Evolutionary conservation across 2,113 vertebrate genomes (phyloP).

Genomic region (Butorides virescens): DNA sequence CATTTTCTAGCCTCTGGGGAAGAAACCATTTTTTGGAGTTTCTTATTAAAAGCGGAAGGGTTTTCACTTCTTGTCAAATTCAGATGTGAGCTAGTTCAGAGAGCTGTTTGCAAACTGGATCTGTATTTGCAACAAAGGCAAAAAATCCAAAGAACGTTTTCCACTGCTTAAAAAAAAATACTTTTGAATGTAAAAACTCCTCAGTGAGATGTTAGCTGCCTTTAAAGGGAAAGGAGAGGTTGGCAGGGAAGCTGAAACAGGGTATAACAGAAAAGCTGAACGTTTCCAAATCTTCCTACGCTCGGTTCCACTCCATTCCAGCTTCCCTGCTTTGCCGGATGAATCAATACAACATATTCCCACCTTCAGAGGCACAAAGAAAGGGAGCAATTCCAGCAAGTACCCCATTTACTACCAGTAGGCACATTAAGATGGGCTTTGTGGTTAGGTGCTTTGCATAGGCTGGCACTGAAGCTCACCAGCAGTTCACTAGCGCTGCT

Average conservation of each 20-base stretch:
- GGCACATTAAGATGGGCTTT: not conserved
- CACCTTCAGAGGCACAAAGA: not conserved
- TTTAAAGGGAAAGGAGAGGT: not conserved
- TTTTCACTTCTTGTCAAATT: conserved; percentile 14
- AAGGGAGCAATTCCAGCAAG: not conserved
- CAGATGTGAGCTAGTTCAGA: not conserved
- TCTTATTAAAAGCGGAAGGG: not conserved
- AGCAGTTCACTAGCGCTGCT: not conserved
- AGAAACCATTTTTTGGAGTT: not conserved
- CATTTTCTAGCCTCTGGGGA: not conserved
- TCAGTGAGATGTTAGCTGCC: not conserved
- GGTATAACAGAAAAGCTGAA: not conserved
- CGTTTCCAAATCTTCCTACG: not conserved
- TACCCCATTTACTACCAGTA: not conserved
- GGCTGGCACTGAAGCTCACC: not conserved
- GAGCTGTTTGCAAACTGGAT: not conserved
- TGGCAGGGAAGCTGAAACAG: not conserved
- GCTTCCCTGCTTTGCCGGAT: not conserved
- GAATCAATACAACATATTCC: not conserved
- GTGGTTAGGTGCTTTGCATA: not conserved
- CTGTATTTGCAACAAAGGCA: fast-evolving
- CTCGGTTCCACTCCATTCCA: not conserved
- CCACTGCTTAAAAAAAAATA: not conserved
- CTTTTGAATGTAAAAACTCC: not conserved
- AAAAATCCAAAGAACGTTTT: not conserved